Percentiles rank a stretch among this genome's conserved stretches.
Conservation (phyloP, 1,140 invertebrate species). For the Lasioglossum baleicum region DNA sequence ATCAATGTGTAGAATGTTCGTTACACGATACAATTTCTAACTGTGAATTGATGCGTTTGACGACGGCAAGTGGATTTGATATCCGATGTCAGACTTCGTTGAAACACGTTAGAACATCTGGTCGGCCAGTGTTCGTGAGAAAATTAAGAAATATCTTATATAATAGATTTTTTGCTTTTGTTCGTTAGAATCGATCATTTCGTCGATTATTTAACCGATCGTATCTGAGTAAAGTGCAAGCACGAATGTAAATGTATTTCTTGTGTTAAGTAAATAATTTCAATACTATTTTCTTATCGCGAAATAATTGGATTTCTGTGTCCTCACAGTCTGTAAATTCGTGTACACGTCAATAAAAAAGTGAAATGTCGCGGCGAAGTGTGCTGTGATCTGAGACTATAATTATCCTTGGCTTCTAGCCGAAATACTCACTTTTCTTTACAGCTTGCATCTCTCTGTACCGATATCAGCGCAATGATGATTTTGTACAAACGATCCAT, state of each 20-base stretch:
- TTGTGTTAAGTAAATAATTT: no score
- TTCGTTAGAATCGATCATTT: background rate
- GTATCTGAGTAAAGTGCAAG: background rate
- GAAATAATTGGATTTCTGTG: background rate
- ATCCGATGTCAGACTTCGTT: background rate
- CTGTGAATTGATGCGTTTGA: background rate
- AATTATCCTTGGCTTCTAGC: slow-evolving; percentile 71
- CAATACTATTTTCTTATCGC: background rate
- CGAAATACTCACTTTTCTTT: slow-evolving; percentile 69
- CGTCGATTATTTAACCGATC: background rate
- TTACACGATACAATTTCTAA: background rate
- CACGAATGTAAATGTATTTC: background rate
- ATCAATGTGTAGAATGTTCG: no score
- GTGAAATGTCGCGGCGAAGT: slow-evolving; percentile 38
- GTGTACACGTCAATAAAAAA: slow-evolving; percentile 25
- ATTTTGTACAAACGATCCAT: background rate
- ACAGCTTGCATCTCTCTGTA: slow-evolving; percentile 56
- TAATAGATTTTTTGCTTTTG: slow-evolving; percentile 2
- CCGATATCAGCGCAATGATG: slow-evolving; percentile 51
- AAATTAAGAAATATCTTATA: slow-evolving; percentile 13
- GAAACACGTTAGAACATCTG: background rate
- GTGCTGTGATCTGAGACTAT: slow-evolving; percentile 61
- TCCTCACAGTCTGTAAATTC: background rate
- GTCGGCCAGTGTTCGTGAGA: background rate
- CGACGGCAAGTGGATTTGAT: background rate